A percentile compares a stretch with the other conserved stretches of the same genome.
These are phyloP conservation scores for Drosophila jambulina DNA, from an alignment of 1,140 invertebrate genomes.

Conservation along the genomic window DNA sequence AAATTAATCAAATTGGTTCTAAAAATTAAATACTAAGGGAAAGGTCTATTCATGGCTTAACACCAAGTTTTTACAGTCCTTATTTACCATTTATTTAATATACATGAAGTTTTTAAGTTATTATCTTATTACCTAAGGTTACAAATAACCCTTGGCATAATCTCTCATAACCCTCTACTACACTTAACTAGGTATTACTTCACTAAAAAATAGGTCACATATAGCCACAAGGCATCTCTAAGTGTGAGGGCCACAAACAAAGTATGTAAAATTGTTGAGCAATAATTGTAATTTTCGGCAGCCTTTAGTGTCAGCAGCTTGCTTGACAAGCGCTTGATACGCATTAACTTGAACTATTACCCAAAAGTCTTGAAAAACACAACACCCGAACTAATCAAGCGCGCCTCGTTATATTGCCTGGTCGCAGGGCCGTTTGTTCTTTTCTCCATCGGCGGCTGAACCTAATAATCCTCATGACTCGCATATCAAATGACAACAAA, in stretches of 20 bases:
- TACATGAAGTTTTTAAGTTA: too few species aligned
- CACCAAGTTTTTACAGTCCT: too few species aligned
- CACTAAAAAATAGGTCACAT: background rate
- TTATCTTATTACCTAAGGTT: too few species aligned
- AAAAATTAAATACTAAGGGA: too few species aligned
- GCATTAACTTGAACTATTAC: background rate
- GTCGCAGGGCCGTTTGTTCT: slow-evolving; percentile 58
- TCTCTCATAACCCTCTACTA: background rate
- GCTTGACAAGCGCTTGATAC: background rate
- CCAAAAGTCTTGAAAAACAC: background rate
- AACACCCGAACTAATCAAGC: background rate
- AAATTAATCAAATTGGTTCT: too few species aligned
- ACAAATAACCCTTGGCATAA: background rate
- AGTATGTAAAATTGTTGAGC: background rate
- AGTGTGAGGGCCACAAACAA: too few species aligned
- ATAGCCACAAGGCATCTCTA: background rate
- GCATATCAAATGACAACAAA: slow-evolving; percentile 84
- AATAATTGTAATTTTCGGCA: background rate
- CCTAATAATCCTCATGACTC: slow-evolving; percentile 84
- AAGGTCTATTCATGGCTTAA: too few species aligned
- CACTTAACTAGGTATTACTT: background rate
- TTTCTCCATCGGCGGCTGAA: slow-evolving; percentile 57
- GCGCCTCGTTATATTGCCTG: slow-evolving; percentile 52
- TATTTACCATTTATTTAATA: too few species aligned
- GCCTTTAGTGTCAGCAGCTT: background rate